Evolutionary conservation across 2,888 invertebrate genomes (phyloP), one percentile per base, ranked within the genome.

Genomic region (Trypoxylon attenuatum): DNA sequence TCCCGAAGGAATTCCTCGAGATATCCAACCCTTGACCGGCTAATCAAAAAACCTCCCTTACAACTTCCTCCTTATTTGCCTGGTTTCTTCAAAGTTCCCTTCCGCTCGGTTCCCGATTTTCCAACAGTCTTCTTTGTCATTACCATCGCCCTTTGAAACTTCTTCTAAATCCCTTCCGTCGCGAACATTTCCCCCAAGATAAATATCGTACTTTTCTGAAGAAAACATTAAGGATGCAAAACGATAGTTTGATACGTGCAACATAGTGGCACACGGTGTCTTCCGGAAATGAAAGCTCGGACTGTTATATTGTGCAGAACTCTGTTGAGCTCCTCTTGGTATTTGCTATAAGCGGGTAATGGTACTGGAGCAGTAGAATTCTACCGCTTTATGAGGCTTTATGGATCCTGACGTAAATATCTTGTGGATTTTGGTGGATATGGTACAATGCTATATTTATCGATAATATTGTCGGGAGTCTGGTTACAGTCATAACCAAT

Each of bases 31-130:
- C 58, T 64, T 56, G 64, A 51, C 51, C 56, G 61, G 42, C 60
- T 72, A 75, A 76, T 76, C 75, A 77, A 75, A 76, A 76, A 77
- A 6, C 3, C 15, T 18, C 41, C 50, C 41, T 5, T 18, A 47
- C 55, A n/a, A 15, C 19, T 22, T 45, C 13, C 25, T 22, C 16
- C 38, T 18, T 16, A 13, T 19, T 15, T 1, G 23, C n/a, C 23
- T 33, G 27, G 8, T 10, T 42, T 10, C 16, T 13, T 45, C 22
- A n/a, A n/a, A n/a, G n/a, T n/a, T n/a, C n/a, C n/a, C n/a, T n/a
- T n/a, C n/a, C n/a, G n/a, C n/a, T n/a, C n/a, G n/a, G n/a, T n/a
- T n/a, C n/a, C n/a, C n/a, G n/a, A n/a, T n/a, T n/a, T n/a, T n/a
- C n/a, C n/a, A n/a, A n/a, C n/a, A n/a, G n/a, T n/a, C n/a, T n/a